Evolutionary conservation across 2,888 invertebrate genomes (phyloP).

Genomic region (Phaedon cochleariae): DNA sequence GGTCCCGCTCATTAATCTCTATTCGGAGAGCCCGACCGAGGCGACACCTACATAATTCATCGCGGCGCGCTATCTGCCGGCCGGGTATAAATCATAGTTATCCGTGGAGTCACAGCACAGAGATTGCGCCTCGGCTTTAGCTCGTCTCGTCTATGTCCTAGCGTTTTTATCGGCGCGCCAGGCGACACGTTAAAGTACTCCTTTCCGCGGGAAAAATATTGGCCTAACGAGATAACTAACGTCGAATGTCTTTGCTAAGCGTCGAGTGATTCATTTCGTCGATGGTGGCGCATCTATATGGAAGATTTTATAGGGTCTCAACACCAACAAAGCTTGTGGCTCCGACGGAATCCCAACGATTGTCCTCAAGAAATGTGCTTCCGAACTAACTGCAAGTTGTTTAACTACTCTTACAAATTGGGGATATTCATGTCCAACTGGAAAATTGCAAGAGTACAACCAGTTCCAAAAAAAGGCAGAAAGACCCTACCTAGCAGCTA

Average conservation of each 20-base stretch:
- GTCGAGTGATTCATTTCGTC: conserved; percentile 17
- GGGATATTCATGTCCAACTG: too few relatives aligned
- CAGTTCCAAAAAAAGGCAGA: too few relatives aligned
- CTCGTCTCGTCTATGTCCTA: conserved; percentile 17
- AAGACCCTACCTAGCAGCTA: too few relatives aligned
- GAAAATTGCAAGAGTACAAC: too few relatives aligned
- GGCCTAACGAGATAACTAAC: conserved; percentile 57
- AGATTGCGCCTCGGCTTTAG: too few relatives aligned
- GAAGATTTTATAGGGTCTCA: too few relatives aligned
- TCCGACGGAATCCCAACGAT: too few relatives aligned
- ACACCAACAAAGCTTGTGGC: too few relatives aligned
- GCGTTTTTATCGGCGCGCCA: not conserved
- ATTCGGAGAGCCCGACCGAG: conserved; percentile 43
- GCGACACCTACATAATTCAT: conserved; percentile 57
- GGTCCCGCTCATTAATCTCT: conserved; percentile 28
- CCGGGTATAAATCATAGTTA: conserved; percentile 59
- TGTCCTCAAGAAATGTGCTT: too few relatives aligned
- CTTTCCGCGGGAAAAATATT: conserved; percentile 54
- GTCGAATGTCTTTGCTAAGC: conserved; percentile 50
- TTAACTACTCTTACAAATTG: too few relatives aligned
- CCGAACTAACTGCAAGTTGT: too few relatives aligned
- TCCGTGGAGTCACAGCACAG: conserved; percentile 54
- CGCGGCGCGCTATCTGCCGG: conserved; percentile 54
- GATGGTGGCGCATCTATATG: not conserved
- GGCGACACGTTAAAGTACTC: conserved; percentile 59